Evolutionary conservation across 2,797 vertebrate genomes (phyloP).

Genomic region (Prionace glauca): DNA sequence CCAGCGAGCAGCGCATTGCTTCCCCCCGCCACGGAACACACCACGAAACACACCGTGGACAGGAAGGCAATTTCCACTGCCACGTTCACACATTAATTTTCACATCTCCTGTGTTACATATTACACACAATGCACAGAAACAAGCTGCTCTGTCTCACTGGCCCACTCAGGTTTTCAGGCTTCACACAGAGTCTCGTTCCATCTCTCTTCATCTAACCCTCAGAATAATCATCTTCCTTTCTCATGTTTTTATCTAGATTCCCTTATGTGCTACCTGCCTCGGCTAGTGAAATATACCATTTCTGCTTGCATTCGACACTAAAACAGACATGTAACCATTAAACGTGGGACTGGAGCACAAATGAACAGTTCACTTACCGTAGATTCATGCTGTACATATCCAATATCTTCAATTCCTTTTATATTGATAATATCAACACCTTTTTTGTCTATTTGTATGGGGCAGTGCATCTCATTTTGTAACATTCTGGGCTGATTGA

Average conservation of each 20-base stretch:
- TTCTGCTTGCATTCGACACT: background rate
- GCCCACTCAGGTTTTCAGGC: background rate
- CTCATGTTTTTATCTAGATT: background rate
- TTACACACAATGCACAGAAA: background rate
- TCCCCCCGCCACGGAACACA: too few species aligned
- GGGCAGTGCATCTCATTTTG: conserved; percentile 68
- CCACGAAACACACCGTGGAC: too few species aligned
- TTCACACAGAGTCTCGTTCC: background rate
- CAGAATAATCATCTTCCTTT: background rate
- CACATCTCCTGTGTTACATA: background rate
- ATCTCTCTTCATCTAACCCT: background rate
- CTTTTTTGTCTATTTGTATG: conserved; percentile 68
- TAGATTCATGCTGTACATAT: conserved; percentile 68
- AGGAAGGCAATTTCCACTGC: too few species aligned
- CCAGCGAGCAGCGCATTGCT: too few species aligned
- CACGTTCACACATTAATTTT: background rate
- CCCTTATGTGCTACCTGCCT: background rate
- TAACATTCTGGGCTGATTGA: conserved; percentile 58
- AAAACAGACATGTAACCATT: background rate
- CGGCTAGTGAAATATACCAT: background rate
- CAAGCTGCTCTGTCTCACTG: background rate
- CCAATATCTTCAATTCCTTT: conserved; percentile 63
- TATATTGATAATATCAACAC: conserved; percentile 65
- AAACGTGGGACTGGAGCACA: too few species aligned
- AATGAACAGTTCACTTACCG: conserved; percentile 55